Conservation (phyloP, 2,888 invertebrate species). For the Pteria penguin region DNA sequence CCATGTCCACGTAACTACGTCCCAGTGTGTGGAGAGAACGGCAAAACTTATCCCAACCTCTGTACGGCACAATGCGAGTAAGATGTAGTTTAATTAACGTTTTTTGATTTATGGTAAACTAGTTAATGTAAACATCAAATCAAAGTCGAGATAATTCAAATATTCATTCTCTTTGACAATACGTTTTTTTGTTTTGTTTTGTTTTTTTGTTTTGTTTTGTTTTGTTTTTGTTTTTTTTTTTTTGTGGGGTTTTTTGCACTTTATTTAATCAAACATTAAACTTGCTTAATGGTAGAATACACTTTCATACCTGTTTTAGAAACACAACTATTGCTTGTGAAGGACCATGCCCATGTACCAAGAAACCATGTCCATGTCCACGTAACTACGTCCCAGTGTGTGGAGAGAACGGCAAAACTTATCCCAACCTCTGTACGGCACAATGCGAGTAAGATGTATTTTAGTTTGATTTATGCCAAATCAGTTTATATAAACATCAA, state of each 20-base stretch:
- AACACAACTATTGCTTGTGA: constrained; percentile 2
- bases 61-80: constrained; percentile 5
- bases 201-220: no score
- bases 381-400: not conserved
- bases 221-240: no score
- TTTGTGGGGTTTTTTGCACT: no score
- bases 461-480: no score
- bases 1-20: not conserved
- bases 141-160: no score
- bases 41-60: constrained; percentile 3
- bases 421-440: not conserved
- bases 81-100: no score
- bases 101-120: no score
- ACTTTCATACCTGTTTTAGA: not conserved
- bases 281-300: not conserved
- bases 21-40: constrained; percentile 16
- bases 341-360: constrained; percentile 4
- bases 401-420: constrained; percentile 10
- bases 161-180: no score
- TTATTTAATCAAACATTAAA: no score
- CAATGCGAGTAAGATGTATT: constrained; percentile 6
- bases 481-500: no score
- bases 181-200: no score
- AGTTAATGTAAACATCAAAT: no score
- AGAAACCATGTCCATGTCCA: not conserved